These are phyloP conservation scores for Drosophila parabipectinata DNA, from an alignment of 1,140 invertebrate genomes.

Conservation along the genomic window DNA sequence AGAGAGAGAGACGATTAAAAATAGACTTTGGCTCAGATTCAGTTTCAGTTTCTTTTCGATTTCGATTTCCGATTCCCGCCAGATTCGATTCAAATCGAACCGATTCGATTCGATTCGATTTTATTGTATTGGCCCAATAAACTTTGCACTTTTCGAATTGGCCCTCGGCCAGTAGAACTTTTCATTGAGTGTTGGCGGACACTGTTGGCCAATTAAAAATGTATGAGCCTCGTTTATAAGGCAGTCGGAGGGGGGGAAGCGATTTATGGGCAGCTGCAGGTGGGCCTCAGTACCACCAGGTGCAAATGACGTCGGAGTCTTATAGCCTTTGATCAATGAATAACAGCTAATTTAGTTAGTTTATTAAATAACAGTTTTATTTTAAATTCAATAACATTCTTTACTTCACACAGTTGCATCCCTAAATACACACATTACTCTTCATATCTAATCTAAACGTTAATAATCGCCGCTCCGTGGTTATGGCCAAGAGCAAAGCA, in stretches of 20 bases:
- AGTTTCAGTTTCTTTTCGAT: conserved; percentile 41
- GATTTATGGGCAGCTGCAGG: conserved; percentile 26
- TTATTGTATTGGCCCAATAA: conserved; percentile 74
- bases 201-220: conserved; percentile 51
- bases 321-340: conserved; percentile 9
- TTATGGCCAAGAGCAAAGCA: conserved; percentile 9
- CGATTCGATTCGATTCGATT: conserved; percentile 35
- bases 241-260: conserved; percentile 1
- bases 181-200: conserved; percentile 9
- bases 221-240: conserved; percentile 8
- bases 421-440: not conserved
- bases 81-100: conserved; percentile 14
- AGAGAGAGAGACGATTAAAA: conserved; percentile 54
- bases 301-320: conserved; percentile 9
- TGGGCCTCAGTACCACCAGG: conserved; percentile 8
- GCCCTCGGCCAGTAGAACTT: conserved; percentile 44
- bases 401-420: not conserved
- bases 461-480: conserved; percentile 4
- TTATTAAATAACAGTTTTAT: not conserved
- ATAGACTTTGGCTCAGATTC: conserved; percentile 44
- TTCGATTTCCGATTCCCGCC: conserved; percentile 43
- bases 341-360: not conserved
- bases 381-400: not conserved
- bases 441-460: conserved; percentile 30
- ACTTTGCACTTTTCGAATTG: conserved; percentile 67